These are phyloP conservation scores for Coelopa frigida DNA, from an alignment of 1,140 invertebrate genomes.

Conservation along the genomic window DNA sequence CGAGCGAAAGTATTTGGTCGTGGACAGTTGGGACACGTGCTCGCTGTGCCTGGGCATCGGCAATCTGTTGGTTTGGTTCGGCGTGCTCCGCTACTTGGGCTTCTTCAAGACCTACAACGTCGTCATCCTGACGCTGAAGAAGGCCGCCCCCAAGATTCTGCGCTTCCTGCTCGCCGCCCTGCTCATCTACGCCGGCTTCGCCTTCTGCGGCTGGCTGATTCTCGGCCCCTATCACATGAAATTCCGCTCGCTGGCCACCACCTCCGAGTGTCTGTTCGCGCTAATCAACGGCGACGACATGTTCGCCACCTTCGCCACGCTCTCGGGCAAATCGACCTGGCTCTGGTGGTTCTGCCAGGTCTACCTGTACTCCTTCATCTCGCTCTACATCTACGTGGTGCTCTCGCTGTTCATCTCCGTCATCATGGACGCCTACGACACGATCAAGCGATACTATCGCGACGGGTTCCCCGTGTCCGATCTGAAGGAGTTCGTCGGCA, in stretches of 20 bases:
- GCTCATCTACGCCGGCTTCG: conserved; percentile 90
- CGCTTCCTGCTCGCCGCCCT: conserved; percentile 89
- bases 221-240: conserved; percentile 98
- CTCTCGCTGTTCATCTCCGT: conserved; percentile 97
- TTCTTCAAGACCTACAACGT: conserved; percentile 99
- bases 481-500: conserved; percentile 70
- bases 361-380: conserved; percentile 96
- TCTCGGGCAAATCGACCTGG: conserved; percentile 74
- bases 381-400: conserved; percentile 96
- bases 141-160: conserved; percentile 84
- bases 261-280: conserved; percentile 87
- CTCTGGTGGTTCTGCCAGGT: conserved; percentile 94
- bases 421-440: conserved; percentile 99
- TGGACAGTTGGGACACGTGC: conserved; percentile 89
- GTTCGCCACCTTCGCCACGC: conserved; percentile 96
- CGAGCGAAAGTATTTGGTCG: conserved; percentile 76
- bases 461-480: conserved; percentile 82
- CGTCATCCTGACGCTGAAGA: conserved; percentile 91
- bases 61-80: conserved; percentile 95
- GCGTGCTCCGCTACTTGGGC: conserved; percentile 89
- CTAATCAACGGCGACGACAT: conserved; percentile 99
- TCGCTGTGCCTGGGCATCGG: conserved; percentile 90
- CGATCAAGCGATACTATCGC: conserved; percentile 84
- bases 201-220: conserved; percentile 96
- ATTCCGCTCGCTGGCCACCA: conserved; percentile 79